phyloP scores from a whole-genome alignment of 2,113 vertebrate genomes.

The Apus apus region DNA sequence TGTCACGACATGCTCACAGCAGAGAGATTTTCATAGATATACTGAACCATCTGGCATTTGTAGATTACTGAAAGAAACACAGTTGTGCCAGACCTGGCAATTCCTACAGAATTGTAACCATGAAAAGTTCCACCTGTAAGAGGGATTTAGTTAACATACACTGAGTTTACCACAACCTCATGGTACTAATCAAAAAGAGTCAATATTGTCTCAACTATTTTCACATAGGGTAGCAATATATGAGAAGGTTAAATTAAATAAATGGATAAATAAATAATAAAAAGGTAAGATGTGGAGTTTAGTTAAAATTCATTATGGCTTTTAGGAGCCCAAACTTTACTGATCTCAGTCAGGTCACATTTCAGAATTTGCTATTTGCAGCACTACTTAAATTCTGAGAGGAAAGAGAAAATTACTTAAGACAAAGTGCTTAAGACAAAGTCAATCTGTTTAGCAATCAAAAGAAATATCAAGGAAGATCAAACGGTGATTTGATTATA shows the following conservation, averaged over 20 bases:
- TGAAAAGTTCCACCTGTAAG: background rate
- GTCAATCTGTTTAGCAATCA: background rate
- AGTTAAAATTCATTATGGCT: background rate
- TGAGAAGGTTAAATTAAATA: background rate
- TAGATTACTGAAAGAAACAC: background rate
- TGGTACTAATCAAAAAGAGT: background rate
- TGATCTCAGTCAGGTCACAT: background rate
- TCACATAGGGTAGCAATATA: background rate
- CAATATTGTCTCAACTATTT: background rate
- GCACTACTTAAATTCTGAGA: background rate
- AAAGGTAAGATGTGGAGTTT: background rate
- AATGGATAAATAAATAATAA: background rate
- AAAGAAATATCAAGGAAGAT: slow-evolving; percentile 19
- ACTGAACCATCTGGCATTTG: slow-evolving; percentile 22
- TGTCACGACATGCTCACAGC: background rate
- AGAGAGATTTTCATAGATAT: slow-evolving; percentile 8
- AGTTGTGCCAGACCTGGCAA: background rate
- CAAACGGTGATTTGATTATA: slow-evolving; percentile 15
- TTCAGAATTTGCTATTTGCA: background rate
- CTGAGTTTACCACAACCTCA: background rate
- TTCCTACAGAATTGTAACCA: background rate
- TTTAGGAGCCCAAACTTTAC: background rate
- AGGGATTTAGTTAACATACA: background rate
- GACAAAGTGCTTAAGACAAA: background rate
- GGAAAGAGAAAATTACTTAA: background rate